Percentiles rank a stretch among this genome's conserved stretches.
Evolutionary conservation across 2,888 invertebrate genomes (phyloP).

Genomic region (Parelbella ahira): DNA sequence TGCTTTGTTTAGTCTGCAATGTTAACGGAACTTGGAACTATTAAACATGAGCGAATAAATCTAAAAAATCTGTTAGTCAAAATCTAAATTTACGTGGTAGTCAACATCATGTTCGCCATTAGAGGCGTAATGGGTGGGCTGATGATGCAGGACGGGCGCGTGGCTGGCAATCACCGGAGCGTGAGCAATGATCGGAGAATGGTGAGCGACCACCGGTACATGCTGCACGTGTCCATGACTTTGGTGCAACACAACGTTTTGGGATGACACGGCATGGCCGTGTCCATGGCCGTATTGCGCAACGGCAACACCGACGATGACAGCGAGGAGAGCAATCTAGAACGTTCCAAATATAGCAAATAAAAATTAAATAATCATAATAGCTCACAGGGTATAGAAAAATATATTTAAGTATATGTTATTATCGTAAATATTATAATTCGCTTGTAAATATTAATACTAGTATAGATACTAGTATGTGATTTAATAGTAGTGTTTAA

Average conservation of each 20-base stretch:
- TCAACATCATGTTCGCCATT: conserved; percentile 59
- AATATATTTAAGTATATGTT: no score
- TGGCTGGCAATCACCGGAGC: conserved; percentile 1
- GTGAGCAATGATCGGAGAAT: conserved; percentile 2
- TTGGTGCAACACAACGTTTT: conserved; percentile 20
- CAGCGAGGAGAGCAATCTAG: conserved; percentile 2
- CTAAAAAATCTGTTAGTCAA: no score
- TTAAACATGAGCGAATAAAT: no score
- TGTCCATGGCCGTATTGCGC: conserved; percentile 15
- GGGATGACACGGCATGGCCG: conserved; percentile 26
- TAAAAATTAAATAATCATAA: no score
- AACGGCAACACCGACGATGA: conserved; percentile 7
- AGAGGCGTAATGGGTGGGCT: conserved; percentile 48
- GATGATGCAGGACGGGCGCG: conserved; percentile 41
- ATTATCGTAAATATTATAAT: no score
- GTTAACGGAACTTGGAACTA: no score
- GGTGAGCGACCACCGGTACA: conserved; percentile 1
- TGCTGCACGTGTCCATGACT: conserved; percentile 10
- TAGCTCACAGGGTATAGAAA: no score
- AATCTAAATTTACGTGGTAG: conserved; percentile 37
- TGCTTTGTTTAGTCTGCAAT: no score
- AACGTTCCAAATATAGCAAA: no score
- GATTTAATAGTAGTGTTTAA: no score
- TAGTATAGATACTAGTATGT: no score
- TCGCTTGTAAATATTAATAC: no score